Evolutionary conservation across 2,797 vertebrate genomes (phyloP).

Genomic region (Morus bassanus): DNA sequence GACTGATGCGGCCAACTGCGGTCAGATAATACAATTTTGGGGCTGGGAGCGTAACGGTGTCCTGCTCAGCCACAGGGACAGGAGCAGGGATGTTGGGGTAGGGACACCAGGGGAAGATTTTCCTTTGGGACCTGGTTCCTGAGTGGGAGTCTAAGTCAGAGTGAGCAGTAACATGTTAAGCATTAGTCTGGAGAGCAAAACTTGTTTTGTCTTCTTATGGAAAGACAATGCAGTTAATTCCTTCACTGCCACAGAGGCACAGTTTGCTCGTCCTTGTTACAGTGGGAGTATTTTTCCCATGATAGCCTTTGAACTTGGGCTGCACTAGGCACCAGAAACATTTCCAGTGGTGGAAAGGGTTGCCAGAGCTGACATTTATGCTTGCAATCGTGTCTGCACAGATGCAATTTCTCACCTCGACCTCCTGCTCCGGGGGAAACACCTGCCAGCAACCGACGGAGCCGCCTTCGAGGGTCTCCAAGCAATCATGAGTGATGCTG

Average conservation of each 20-base stretch:
- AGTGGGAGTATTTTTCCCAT: not conserved
- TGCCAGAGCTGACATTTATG: not conserved
- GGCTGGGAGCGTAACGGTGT: fast-evolving
- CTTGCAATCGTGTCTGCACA: not conserved
- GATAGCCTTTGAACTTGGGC: not conserved
- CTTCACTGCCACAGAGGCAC: too few species aligned
- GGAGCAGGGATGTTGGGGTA: not conserved
- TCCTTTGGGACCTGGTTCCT: not conserved
- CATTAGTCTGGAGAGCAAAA: not conserved
- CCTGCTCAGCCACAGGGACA: not conserved
- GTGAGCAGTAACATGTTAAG: not conserved
- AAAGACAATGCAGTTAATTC: not conserved
- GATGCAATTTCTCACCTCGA: not conserved
- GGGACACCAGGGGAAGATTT: not conserved
- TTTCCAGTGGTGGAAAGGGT: not conserved
- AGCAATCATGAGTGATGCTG: not conserved
- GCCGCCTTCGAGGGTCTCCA: not conserved
- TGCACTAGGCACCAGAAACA: not conserved
- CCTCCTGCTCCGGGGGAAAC: not conserved
- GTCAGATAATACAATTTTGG: not conserved
- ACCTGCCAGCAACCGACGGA: fast-evolving
- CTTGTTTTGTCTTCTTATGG: not conserved
- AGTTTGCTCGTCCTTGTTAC: not conserved
- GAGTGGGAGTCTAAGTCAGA: too few species aligned
- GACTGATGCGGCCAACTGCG: not conserved